Base-by-base conservation (phyloP, 2,797 vertebrate species). In the Paramormyrops hopkinsi region DNA sequence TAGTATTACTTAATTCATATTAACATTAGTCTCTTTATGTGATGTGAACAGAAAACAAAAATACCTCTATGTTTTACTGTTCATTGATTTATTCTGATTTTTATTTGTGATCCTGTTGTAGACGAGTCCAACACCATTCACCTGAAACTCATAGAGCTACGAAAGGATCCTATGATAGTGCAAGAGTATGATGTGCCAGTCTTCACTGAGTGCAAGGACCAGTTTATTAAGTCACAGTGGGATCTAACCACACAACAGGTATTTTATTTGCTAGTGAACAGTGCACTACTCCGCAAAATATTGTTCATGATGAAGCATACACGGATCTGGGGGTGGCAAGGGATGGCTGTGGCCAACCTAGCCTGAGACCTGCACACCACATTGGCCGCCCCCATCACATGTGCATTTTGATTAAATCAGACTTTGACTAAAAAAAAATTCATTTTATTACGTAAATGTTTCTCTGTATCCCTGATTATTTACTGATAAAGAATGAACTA, bases 211-310 rank as follows among this genome's bases (percentile, higher is more conserved):
- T 97, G 97, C 93, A 99, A 99, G 94, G 98, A 99, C 0, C 96
- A 98, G 88, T 99, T 98, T 87, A 96, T 97, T 92, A 98, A 97
- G 93, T 97, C 97, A 48, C 98, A 99, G 90, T 99, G 99, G 98
- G 98, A 99, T 93, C 97, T 99, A 92, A 99, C 99, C 88, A 99
- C 99, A 0, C 98, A 99, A 90, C 99, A 99, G 97, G 98, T 98
- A 84, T 85, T 44, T 83, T 22, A 82, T 19, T 44, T 19, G 1
- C 19, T 44, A 22, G 19, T n/a, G 25, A 50, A 29, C 44, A 73
- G 25, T 8, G 46, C 17, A 9, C 8, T 69, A 8, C 54, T 29
- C 46, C 0, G 12, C 25, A 11, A 29, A 69, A 29, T 44, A 6
- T 25, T 33, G 46, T 29, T 48, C 17, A 62, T 17, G 65, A 62